Evolutionary conservation across 2,797 vertebrate genomes (phyloP).

Genomic region (Lophius americanus): DNA sequence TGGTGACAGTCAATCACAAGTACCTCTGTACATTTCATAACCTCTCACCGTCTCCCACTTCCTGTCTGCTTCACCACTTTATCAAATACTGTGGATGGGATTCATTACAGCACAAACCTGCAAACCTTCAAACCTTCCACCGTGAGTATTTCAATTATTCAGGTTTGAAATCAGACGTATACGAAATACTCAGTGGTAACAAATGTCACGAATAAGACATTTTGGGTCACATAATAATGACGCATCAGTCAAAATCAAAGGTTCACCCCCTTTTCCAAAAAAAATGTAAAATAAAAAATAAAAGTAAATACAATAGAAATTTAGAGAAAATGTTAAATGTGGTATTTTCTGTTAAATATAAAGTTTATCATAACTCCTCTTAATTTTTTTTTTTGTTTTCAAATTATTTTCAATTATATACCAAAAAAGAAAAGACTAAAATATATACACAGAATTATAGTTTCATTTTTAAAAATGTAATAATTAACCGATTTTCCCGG

Average conservation of each 20-base stretch:
- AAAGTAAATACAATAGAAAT: too few relatives aligned
- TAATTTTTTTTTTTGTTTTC: too few relatives aligned
- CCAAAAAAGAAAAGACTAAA: too few relatives aligned
- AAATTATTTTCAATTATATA: too few relatives aligned
- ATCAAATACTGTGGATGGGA: conserved; percentile 36
- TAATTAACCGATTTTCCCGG: too few relatives aligned
- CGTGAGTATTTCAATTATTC: conserved; percentile 32
- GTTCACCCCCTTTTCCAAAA: too few relatives aligned
- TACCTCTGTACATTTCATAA: conserved; percentile 33
- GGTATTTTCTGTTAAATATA: too few relatives aligned
- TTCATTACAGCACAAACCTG: conserved; percentile 35
- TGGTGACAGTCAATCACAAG: conserved; percentile 42
- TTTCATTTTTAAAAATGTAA: too few relatives aligned
- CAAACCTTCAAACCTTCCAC: conserved; percentile 12
- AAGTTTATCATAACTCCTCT: too few relatives aligned
- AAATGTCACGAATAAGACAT: conserved; percentile 18
- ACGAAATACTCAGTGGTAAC: neutral
- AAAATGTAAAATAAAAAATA: too few relatives aligned
- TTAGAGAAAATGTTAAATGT: too few relatives aligned
- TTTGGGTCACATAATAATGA: neutral
- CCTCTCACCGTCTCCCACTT: conserved; percentile 17
- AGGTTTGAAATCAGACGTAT: conserved; percentile 12
- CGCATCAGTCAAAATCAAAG: neutral
- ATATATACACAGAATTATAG: too few relatives aligned
- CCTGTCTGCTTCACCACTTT: conserved; percentile 42